Conservation (phyloP, 2,888 invertebrate species). For the Amorpha juglandis region DNA sequence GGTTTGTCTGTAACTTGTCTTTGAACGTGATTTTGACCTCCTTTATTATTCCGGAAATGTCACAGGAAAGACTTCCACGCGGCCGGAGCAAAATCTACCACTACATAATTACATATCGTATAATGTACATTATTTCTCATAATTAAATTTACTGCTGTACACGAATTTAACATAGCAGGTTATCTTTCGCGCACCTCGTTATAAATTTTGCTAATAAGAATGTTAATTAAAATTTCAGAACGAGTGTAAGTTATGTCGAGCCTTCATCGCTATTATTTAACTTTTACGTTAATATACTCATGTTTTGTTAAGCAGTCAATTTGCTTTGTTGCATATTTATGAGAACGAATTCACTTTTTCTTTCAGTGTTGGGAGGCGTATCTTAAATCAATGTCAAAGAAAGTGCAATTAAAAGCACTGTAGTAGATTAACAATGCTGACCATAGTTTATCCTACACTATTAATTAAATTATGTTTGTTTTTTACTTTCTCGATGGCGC, state of each 20-base stretch:
- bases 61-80: too few species aligned
- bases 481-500: background rate
- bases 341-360: conserved; percentile 20
- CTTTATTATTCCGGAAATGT: too few species aligned
- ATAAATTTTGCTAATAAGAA: conserved; percentile 25
- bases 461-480: background rate
- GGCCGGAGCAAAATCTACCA: too few species aligned
- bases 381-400: conserved; percentile 16
- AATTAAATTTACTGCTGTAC: background rate
- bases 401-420: conserved; percentile 5
- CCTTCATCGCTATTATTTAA: conserved; percentile 18
- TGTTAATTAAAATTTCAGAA: conserved; percentile 22
- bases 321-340: conserved; percentile 25
- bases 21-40: too few species aligned
- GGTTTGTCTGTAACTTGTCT: too few species aligned
- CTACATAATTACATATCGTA: background rate
- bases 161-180: conserved; percentile 10
- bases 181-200: conserved; percentile 18
- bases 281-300: conserved; percentile 21
- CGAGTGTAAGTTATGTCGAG: conserved; percentile 17
- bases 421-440: background rate
- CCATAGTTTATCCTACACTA: background rate
- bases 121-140: conserved; percentile 10
- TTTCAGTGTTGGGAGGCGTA: background rate
- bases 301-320: conserved; percentile 23